These are phyloP conservation scores for Wasmannia auropunctata DNA, from an alignment of 1,140 invertebrate species.

Conservation along the genomic window DNA sequence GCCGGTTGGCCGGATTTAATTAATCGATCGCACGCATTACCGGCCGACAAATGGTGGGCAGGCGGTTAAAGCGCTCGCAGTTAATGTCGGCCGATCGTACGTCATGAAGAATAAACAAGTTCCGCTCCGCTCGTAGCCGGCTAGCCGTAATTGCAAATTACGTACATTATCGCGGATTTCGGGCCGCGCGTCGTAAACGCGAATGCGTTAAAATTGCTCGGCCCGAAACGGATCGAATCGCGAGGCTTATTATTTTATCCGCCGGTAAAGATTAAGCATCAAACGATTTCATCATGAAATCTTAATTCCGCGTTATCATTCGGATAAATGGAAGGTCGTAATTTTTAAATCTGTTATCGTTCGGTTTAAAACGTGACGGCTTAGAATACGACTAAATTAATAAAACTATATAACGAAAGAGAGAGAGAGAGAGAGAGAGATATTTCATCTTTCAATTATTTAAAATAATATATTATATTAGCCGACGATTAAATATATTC, in stretches of 20 bases:
- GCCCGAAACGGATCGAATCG: not conserved
- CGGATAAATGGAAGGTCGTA: not conserved
- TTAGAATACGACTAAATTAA: not conserved
- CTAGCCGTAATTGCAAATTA: slow-evolving; percentile 53
- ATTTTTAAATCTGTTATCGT: not conserved
- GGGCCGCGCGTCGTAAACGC: slow-evolving; percentile 3
- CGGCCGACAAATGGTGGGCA: slow-evolving; percentile 72
- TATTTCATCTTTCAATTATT: not conserved
- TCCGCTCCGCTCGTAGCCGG: slow-evolving; percentile 55
- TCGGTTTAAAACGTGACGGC: not conserved
- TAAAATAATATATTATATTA: slow-evolving; percentile 16
- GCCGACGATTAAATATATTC: not conserved
- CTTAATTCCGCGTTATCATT: not conserved
- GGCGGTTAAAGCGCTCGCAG: slow-evolving; percentile 64
- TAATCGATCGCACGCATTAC: slow-evolving; percentile 75
- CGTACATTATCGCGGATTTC: slow-evolving; percentile 32
- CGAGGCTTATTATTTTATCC: not conserved
- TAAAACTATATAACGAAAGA: not conserved
- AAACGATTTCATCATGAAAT: not conserved
- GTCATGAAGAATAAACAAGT: slow-evolving; percentile 73
- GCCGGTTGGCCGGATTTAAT: slow-evolving; percentile 76
- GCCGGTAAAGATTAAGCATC: not conserved
- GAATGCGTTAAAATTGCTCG: slow-evolving; percentile 16
- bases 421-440: no score
- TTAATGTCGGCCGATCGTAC: slow-evolving; percentile 70